These are phyloP conservation scores for Dilophus febrilis DNA, from an alignment of 2,888 invertebrate genomes.

Conservation along the genomic window DNA sequence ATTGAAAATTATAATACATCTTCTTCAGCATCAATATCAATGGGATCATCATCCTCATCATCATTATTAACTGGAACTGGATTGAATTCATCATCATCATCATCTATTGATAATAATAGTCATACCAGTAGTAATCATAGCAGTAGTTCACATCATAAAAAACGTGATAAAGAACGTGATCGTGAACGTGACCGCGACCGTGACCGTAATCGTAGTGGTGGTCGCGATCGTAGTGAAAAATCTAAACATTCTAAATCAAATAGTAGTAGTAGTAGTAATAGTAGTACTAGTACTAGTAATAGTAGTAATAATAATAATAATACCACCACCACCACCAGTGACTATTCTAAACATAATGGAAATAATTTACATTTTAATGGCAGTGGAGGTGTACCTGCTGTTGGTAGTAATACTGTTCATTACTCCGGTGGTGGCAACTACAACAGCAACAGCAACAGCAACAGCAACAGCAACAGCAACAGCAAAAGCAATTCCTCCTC, in stretches of 20 bases:
- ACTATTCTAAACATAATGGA: slow-evolving; percentile 22
- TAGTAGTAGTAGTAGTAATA: slow-evolving; percentile 17
- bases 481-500: too few relatives aligned
- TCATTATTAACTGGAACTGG: slow-evolving; percentile 2
- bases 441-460: too few relatives aligned
- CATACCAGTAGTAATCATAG: slow-evolving; percentile 8
- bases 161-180: slow-evolving; percentile 26
- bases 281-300: background rate
- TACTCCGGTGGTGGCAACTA: too few relatives aligned
- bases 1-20: slow-evolving; percentile 33
- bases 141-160: slow-evolving; percentile 24
- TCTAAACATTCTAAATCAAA: slow-evolving; percentile 10
- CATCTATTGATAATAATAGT: background rate
- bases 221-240: background rate
- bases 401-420: too few relatives aligned
- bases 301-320: background rate
- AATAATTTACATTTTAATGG: too few relatives aligned
- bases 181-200: slow-evolving; percentile 17
- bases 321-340: slow-evolving; percentile 15
- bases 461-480: too few relatives aligned
- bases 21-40: slow-evolving; percentile 8
- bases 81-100: background rate
- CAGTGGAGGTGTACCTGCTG: too few relatives aligned
- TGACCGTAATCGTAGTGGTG: slow-evolving; percentile 11
- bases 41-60: slow-evolving; percentile 8